phyloP scores from a whole-genome alignment of 2,797 vertebrate genomes.

The Channallabes apus region DNA sequence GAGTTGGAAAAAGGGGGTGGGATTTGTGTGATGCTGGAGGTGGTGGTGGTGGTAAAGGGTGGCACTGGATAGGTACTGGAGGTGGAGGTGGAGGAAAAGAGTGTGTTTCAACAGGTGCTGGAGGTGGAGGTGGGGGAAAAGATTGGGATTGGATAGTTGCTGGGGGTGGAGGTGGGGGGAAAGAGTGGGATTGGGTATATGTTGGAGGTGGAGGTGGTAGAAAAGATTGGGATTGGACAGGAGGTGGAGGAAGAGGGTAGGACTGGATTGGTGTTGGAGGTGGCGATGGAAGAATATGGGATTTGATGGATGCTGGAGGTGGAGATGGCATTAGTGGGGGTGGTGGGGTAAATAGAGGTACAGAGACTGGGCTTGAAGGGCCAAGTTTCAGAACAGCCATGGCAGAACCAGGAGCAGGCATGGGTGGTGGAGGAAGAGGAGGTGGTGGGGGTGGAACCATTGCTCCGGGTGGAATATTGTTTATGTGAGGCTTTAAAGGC shows the following conservation, averaged over 20 bases:
- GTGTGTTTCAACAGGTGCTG: slow-evolving; percentile 32
- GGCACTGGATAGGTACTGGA: slow-evolving; percentile 34
- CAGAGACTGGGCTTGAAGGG: slow-evolving; percentile 64
- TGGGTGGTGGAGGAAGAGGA: slow-evolving; percentile 74
- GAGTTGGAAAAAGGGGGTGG: neutral
- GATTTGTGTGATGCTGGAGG: slow-evolving; percentile 37
- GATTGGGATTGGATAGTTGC: slow-evolving; percentile 21
- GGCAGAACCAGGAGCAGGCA: slow-evolving; percentile 83
- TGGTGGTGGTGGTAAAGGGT: slow-evolving; percentile 45
- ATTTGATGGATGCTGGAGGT: slow-evolving; percentile 35
- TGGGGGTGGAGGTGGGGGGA: slow-evolving; percentile 40
- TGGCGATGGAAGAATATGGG: slow-evolving; percentile 53
- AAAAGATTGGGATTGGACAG: slow-evolving; percentile 15
- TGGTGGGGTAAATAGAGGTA: slow-evolving; percentile 58
- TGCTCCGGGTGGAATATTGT: slow-evolving; percentile 69
- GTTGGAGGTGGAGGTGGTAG: slow-evolving; percentile 34
- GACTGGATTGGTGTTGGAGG: slow-evolving; percentile 47
- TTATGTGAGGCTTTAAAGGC: slow-evolving; percentile 72
- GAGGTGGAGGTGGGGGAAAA: neutral
- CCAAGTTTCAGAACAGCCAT: slow-evolving; percentile 84
- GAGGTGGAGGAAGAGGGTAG: slow-evolving; percentile 32
- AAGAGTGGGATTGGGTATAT: slow-evolving; percentile 47
- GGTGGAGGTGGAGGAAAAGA: slow-evolving; percentile 24
- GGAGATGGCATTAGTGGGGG: slow-evolving; percentile 50
- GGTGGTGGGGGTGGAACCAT: slow-evolving; percentile 82